Evolutionary conservation across 1,140 invertebrate species (phyloP), one percentile per base, ranked within the genome.

Genomic region (Zelostemma sp.): DNA sequence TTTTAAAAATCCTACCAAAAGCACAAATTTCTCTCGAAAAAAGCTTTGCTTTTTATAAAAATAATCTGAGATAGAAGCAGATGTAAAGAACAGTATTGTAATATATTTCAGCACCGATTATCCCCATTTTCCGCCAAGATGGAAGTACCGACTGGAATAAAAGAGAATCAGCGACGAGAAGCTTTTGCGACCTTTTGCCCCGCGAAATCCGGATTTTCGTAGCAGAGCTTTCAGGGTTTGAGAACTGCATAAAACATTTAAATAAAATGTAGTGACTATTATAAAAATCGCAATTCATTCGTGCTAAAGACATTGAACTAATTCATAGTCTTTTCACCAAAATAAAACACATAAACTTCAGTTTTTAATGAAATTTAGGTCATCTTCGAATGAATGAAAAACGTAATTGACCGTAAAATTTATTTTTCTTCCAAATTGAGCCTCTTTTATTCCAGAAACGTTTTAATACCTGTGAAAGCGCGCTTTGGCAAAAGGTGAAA

Each of bases 91-190:
- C 53, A 41, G 17, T 62, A 62, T 55, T 33, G 47, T 54, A 46
- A 56, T 68, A 61, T 51, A 61, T 61, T 68, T 28, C 57, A 60
- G 25, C 43, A 59, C 31, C 58, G 58, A 65, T 71, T 71, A 71
- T 71, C 61, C 43, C 49, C 53, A 71, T 65, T 71, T 71, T 54
- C 54, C 58, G 48, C 15, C 45, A 58, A 54, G 55, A 33, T 18
- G 49, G 50, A 62, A 43, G 54, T 64, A 61, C 33, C 50, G 38
- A 61, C 58, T 61, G 12, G 38, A 51, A 47, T 50, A 43, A 68
- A 68, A 56, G 53, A 49, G 57, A 60, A 67, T 67, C 51, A 56
- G 60, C 51, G 50, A 60, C 56, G 56, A 56, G 57, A 51, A 56
- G 57, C 51, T 67, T 67, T 25, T 56, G 46, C 50, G 28, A 60